These are phyloP conservation scores for Onychomys leucogaster DNA, from an alignment of 2,797 vertebrate species.

Conservation along the genomic window DNA sequence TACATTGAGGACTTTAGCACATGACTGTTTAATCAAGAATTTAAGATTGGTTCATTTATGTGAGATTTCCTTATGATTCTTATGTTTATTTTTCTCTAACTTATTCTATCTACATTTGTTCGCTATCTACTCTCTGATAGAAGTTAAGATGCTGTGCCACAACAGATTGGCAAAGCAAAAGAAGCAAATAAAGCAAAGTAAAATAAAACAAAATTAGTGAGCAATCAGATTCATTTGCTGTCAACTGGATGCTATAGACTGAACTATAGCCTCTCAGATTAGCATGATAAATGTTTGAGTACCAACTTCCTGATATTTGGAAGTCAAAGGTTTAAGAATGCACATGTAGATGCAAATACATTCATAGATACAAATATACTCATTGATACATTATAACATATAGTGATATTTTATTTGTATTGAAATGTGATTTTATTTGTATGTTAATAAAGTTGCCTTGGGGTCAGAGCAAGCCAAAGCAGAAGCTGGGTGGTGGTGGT, in stretches of 20 bases:
- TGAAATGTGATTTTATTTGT: too few relatives aligned
- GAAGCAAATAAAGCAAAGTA: background rate
- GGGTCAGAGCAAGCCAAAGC: too few relatives aligned
- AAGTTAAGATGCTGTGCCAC: background rate
- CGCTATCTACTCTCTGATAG: background rate
- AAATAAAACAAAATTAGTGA: background rate
- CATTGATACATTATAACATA: background rate
- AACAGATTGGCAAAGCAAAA: background rate
- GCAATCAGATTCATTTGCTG: background rate
- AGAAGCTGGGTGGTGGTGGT: too few relatives aligned
- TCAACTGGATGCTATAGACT: background rate
- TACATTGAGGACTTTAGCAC: background rate
- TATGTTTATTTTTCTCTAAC: background rate
- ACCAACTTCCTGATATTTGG: background rate
- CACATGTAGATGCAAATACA: background rate
- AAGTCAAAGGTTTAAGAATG: background rate
- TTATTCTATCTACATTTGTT: background rate
- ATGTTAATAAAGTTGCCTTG: too few relatives aligned
- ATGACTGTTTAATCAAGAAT: background rate
- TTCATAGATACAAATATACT: background rate
- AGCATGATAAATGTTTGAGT: background rate
- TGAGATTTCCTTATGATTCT: background rate
- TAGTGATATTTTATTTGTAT: too few relatives aligned
- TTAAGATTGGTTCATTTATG: background rate
- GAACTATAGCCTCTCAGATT: background rate